Evolutionary conservation across 1,140 invertebrate genomes (phyloP), one percentile per base, ranked within the genome.

Genomic region (Eumeta japonica): DNA sequence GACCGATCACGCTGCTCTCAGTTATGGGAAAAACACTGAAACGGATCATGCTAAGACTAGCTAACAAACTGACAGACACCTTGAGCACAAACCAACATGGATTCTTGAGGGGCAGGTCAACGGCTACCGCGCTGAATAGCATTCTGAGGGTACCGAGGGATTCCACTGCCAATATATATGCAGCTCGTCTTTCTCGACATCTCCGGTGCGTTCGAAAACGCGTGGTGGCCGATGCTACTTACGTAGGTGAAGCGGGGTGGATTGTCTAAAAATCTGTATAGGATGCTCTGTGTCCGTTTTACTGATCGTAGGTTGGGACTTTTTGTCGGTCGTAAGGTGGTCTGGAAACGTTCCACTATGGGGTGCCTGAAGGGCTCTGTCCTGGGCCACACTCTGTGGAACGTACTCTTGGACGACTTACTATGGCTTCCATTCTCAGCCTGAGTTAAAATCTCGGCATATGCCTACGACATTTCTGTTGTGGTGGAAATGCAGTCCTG

Each of bases 281-380:
- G 40, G 0, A 35, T 75, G 0, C 39, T 74, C 3, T 27, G 38
- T 2, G 48, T 39, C 33, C 75, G 75, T 40, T 59, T 76, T 13
- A 31, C 2, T 1, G 15, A 55, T 7, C 44, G 62, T 7, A 38
- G 29, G 4, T 54, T 64, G 0, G 28, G 36, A 0, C 30, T 60
- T 2, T n/a, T n/a, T 7, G 36, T 35, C 10, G 51, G 48, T 1
- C 3, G 27, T 4, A 41, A 17, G 5, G 19, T 31, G 10, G 31
- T 32, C 1, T 13, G 32, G 10, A 62, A 56, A 31, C 0, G 15
- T 0, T 42, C 55, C 1, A 60, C 47, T 0, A 60, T 52, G 45
- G 71, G 77, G 0, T 71, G 76, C 18, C 75, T 75, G 0, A 70
- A 78, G 43, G 73, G 73, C 0, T 78, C 71, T 0, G 58, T 76